These are phyloP conservation scores for Belgica antarctica DNA, from an alignment of 2,888 invertebrate genomes.

Conservation along the genomic window DNA sequence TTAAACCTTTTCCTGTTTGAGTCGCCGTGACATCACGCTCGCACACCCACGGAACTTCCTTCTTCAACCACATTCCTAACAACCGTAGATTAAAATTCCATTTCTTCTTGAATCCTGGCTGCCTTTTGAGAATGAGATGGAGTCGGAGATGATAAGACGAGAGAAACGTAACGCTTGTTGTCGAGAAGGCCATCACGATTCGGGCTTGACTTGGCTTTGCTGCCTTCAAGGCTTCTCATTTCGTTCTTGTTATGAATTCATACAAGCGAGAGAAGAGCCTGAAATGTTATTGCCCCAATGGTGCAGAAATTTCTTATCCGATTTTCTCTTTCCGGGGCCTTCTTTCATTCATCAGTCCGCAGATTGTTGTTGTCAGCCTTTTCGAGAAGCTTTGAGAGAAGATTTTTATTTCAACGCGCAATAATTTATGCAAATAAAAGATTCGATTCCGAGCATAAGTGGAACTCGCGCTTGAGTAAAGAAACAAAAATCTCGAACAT, in stretches of 20 bases:
- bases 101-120: neutral
- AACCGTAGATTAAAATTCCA: neutral
- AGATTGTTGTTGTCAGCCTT: neutral
- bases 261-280: neutral
- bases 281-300: conserved; percentile 3
- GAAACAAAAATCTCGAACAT: too few relatives aligned
- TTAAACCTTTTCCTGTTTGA: too few relatives aligned
- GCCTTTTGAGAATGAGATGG: too few relatives aligned
- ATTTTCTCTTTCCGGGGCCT: neutral
- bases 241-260: neutral
- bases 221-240: neutral
- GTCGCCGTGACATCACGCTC: too few relatives aligned
- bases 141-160: too few relatives aligned
- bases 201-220: neutral
- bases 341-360: too few relatives aligned
- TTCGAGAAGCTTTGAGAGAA: neutral
- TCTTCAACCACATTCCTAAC: neutral
- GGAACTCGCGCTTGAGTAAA: neutral
- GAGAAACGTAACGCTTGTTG: too few relatives aligned
- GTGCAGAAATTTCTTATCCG: conserved; percentile 17
- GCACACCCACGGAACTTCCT: too few relatives aligned
- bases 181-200: neutral
- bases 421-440: conserved; percentile 23
- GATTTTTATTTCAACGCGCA: neutral
- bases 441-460: neutral